phyloP scores from a whole-genome alignment of 1,140 invertebrate species.

The Drosophila virilis region DNA sequence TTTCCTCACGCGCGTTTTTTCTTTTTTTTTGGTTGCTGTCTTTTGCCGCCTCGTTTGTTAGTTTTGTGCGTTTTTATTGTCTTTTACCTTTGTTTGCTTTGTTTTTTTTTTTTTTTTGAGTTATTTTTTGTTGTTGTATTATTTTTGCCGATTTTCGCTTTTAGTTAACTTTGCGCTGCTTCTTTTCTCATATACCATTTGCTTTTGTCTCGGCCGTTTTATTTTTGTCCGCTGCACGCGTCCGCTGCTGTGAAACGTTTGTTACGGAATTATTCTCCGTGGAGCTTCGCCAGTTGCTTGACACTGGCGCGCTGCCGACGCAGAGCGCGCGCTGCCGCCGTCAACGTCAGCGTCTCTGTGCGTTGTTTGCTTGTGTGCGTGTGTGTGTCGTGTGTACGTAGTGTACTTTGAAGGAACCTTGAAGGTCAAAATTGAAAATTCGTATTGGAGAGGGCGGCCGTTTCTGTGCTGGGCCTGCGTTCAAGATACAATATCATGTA shows the following conservation, averaged over 20 bases:
- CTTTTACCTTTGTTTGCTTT: conserved; percentile 27
- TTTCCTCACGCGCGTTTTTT: conserved; percentile 8
- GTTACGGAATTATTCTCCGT: conserved; percentile 78
- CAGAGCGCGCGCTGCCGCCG: conserved; percentile 23
- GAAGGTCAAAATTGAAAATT: conserved; percentile 84
- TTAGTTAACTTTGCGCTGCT: conserved; percentile 42
- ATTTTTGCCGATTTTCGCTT: conserved; percentile 36
- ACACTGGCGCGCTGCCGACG: conserved; percentile 26
- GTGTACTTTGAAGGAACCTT: conserved; percentile 83
- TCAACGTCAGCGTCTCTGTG: conserved; percentile 31
- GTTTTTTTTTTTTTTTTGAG: conserved; percentile 37
- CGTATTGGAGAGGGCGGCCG: conserved; percentile 58
- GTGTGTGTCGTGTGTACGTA: conserved; percentile 24
- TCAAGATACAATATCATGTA: conserved; percentile 43
- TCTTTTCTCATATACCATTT: conserved; percentile 26
- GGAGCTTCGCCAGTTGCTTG: conserved; percentile 44
- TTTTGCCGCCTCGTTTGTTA: conserved; percentile 17
- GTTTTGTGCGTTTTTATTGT: conserved; percentile 34
- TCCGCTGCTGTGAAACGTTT: conserved; percentile 79
- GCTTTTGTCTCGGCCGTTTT: conserved; percentile 41
- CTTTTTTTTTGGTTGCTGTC: not conserved
- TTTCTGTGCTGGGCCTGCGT: conserved; percentile 44
- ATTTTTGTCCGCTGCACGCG: conserved; percentile 78
- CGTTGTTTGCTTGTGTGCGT: conserved; percentile 16
- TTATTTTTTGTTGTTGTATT: conserved; percentile 36